A percentile compares a stretch with the other conserved stretches of the same genome.
Conservation (phyloP, 37 sponge, comb jelly and placozoan species). For the Aplysina aerophoba region DNA sequence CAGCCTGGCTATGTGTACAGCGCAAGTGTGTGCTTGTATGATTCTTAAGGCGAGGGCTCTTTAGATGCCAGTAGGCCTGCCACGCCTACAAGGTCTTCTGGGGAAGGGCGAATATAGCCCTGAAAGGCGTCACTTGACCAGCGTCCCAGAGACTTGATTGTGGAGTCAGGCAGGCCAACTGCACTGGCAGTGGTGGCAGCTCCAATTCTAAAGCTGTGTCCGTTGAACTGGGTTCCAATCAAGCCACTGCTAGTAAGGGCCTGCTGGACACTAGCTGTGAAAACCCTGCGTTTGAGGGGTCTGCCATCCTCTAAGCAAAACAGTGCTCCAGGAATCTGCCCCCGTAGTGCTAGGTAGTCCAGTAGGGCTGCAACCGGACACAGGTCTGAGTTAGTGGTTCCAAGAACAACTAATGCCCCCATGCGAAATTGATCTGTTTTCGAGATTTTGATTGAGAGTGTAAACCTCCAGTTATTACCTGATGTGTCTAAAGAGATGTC, state of each 20-base stretch:
- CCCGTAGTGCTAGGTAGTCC: slow-evolving; percentile 4
- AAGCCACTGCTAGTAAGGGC: no score
- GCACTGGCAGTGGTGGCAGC: no score
- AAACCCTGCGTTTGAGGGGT: no score
- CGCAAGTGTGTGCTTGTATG: not conserved
- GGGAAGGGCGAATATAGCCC: no score
- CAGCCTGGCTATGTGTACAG: not conserved
- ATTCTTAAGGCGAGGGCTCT: not conserved
- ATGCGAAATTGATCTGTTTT: slow-evolving; percentile 27
- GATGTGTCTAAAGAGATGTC: slow-evolving; percentile 19
- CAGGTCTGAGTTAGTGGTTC: slow-evolving; percentile 6
- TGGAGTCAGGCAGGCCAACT: no score
- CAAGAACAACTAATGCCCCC: slow-evolving; percentile 10
- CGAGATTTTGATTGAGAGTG: not conserved
- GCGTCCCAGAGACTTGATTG: no score
- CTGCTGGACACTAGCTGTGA: no score
- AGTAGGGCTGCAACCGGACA: slow-evolving; percentile 32
- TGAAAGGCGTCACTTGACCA: no score
- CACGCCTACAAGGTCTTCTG: no score
- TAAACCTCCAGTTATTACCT: not conserved
- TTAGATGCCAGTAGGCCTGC: no score
- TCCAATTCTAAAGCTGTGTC: no score
- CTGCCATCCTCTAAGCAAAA: not conserved
- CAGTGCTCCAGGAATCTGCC: not conserved
- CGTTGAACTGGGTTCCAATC: no score